A percentile compares a stretch with the other conserved stretches of the same genome.
phyloP scores from a whole-genome alignment of 1,140 invertebrate species.

The Sarcophaga bullata region DNA sequence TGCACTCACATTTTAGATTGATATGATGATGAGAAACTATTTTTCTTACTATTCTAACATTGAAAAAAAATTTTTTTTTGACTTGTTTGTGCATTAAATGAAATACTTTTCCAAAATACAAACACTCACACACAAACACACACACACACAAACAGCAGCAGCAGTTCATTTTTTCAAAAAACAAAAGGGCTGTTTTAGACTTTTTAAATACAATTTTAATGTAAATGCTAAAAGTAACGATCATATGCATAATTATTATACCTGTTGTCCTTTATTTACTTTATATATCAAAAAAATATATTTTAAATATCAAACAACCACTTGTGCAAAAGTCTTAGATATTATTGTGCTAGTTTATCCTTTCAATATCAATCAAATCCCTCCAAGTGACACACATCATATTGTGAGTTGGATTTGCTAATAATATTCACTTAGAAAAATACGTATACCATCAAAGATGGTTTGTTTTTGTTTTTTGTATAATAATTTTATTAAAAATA shows the following conservation, averaged over 20 bases:
- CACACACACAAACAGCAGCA: not conserved
- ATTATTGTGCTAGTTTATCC: constrained; percentile 12
- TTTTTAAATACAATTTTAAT: not conserved
- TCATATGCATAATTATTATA: not conserved
- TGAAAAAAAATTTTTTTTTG: not conserved
- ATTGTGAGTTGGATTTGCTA: constrained; percentile 10
- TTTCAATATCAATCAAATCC: not conserved
- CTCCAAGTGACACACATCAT: not conserved
- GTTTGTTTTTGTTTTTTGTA: constrained; percentile 3
- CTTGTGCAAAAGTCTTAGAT: not conserved
- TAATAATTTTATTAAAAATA: constrained; percentile 1
- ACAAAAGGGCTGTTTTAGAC: constrained; percentile 4
- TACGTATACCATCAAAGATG: not conserved
- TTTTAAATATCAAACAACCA: not conserved
- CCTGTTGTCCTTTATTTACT: not conserved
- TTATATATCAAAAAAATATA: too few species aligned
- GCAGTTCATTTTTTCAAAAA: too few species aligned
- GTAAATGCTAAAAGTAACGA: not conserved
- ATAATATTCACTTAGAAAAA: not conserved
- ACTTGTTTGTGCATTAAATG: not conserved
- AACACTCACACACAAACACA: not conserved
- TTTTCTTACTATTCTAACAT: not conserved
- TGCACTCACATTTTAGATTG: not conserved
- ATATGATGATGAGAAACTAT: not conserved
- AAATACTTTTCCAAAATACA: not conserved